These are phyloP conservation scores for Ciconia boyciana DNA, from an alignment of 2,113 vertebrate species.

Conservation along the genomic window DNA sequence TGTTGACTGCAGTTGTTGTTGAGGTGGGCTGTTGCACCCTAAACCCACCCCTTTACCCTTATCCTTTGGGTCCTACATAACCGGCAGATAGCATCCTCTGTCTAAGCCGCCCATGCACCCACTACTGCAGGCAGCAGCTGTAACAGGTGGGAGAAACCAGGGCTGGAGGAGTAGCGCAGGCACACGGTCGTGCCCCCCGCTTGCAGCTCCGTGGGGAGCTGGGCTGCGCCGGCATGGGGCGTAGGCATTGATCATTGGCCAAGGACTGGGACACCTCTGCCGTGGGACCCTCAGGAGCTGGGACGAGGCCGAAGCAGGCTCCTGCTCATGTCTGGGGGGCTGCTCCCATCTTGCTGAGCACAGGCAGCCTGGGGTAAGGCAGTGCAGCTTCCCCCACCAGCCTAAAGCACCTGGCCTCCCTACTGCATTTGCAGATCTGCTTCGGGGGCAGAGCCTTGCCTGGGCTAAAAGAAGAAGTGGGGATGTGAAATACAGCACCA, in stretches of 20 bases:
- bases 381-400: not conserved
- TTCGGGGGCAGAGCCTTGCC: not conserved
- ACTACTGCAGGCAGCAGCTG: not conserved
- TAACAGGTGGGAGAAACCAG: not conserved
- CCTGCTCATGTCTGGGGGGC: fast-evolving
- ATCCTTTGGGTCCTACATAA: not conserved
- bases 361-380: not conserved
- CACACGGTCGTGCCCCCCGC: fast-evolving
- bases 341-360: not conserved
- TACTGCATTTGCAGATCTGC: not conserved
- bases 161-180: fast-evolving
- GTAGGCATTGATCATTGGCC: fast-evolving
- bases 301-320: not conserved
- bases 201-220: fast-evolving
- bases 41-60: not conserved
- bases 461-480: not conserved
- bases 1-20: not conserved
- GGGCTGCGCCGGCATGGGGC: not conserved
- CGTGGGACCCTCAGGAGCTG: not conserved
- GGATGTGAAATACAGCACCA: not conserved
- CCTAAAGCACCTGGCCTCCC: not conserved
- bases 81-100: not conserved
- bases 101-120: not conserved
- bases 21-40: not conserved
- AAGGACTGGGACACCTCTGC: not conserved